Evolutionary conservation across 2,888 invertebrate genomes (phyloP), one percentile per base, ranked within the genome.

Genomic region (Catocala fraxini): DNA sequence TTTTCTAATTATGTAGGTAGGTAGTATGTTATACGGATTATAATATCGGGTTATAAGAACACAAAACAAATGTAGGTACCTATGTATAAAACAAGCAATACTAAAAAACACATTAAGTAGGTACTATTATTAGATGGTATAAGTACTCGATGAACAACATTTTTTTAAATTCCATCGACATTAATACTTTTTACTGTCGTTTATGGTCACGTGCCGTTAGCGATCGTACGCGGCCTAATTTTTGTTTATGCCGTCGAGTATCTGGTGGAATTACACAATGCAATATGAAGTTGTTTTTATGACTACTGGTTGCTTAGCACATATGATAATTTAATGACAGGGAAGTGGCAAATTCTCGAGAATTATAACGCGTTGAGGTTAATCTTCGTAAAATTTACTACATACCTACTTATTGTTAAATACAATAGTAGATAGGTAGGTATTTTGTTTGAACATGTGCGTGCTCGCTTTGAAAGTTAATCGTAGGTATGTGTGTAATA

Each of bases 151-250:
- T 63, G 49, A 54, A 15, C 25, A 63, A 63, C 60, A 60, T 71
- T 59, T 54, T 61, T 71, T 65, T 75, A 68, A 71, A 68, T 77
- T 75, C 61, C 51, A 64, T 68, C 58, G 61, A 63, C 68, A 11
- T 53, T 49, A 13, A 60, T 56, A 49, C 52, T 53, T 63, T 71
- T 64, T 64, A 58, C 52, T 70, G 45, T 59, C 54, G 56, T 62
- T 51, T 62, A 55, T 54, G 65, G 63, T 68, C 65, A 75, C 64
- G 65, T 69, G 66, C 57, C 56, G 54, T n/a, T 55, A 59, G 53
- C 60, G 60, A 62, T 58, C 62, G 63, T 65, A 60, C 57, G 66
- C 75, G 66, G 66, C 75, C 77, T 69, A 72, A 72, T 68, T 77
- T 73, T 60, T 51, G 49, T 63, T 55, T 55, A 48, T 45, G 11